Conservation (phyloP, 2,113 vertebrate genomes). For the Muntiacus reevesi region DNA sequence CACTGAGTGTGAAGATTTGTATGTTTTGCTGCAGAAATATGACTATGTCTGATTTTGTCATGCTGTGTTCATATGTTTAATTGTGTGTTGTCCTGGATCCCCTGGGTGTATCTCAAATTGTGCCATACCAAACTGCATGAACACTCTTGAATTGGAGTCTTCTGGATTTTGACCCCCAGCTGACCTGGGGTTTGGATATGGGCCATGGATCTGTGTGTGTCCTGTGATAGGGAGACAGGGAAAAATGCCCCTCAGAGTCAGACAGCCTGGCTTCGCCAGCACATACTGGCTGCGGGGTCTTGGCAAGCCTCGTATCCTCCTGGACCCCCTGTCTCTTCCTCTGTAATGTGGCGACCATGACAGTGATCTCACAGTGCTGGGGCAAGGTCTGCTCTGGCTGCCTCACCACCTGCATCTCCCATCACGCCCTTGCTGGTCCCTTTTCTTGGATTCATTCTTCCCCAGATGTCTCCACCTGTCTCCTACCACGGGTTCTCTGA, state of each 20-base stretch:
- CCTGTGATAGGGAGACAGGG: too few relatives aligned
- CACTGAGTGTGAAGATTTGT: rapidly evolving
- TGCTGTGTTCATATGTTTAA: rapidly evolving
- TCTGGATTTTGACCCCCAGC: background rate
- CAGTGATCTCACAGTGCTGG: background rate
- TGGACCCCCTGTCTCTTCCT: background rate
- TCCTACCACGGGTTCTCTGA: background rate
- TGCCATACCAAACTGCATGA: rapidly evolving
- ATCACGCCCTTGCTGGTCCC: background rate
- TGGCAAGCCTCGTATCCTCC: background rate
- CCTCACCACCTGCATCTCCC: background rate
- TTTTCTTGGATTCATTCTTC: background rate
- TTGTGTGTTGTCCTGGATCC: rapidly evolving
- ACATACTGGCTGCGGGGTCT: background rate
- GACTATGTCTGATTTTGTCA: background rate
- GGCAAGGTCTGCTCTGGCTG: background rate
- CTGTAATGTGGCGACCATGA: background rate
- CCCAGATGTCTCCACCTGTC: background rate
- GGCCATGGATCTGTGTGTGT: background rate
- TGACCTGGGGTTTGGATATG: background rate
- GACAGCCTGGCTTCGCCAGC: background rate
- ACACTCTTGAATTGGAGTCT: background rate
- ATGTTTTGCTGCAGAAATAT: background rate
- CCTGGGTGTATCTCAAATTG: background rate
- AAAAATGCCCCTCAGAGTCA: background rate